Base-by-base conservation (phyloP, 2,797 vertebrate species). In the Pangasius sanitwongsei region DNA sequence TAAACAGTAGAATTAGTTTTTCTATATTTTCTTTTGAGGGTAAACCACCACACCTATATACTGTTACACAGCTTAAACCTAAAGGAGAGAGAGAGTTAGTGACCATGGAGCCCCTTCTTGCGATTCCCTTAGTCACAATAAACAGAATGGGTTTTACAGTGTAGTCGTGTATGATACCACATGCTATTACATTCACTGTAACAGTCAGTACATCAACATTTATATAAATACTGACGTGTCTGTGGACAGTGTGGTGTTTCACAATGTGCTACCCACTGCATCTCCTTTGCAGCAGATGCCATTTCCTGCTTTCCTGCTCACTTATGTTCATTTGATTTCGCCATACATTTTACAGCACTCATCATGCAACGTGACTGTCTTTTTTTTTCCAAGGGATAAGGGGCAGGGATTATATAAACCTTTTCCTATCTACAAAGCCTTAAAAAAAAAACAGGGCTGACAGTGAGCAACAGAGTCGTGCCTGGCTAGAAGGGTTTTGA, bases 371-470 rank as follows among this genome's bases (percentile, higher is more conserved):
- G 65, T 90, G 90, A 86, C 86, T 87, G 70, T 57, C 55, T 83
- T 59, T 57, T 89, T 50, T 44, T 37, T 23, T 25, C 23, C 11
- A 65, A 28, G 41, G 53, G 53, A 61, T 83, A 83, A 83, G 61
- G 81, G 34, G 80, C 16, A 65, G 31, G 41, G 41, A 88, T 92
- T 92, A 89, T 87, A 91, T 92, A 92, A 92, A 88, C 80, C 86
- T 87, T 75, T 87, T 74, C 57, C 13, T 87, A 72, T 87, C 87
- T 87, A 89, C 86, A 84, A 83, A 87, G 83, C 50, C 83, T 88
- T 86, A 59, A 23, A 25, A 70, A 70, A 87, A 77, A 88, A 86
- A 83, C 87, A 50, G 25, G 75, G 65, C 80, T 89, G 78, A 83
- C 41, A 86, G 63, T 87, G 69, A 28, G 81, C 3, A 18, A 6